These are phyloP conservation scores for Sarcophaga bullata DNA, from an alignment of 1,140 invertebrate species.

Conservation along the genomic window DNA sequence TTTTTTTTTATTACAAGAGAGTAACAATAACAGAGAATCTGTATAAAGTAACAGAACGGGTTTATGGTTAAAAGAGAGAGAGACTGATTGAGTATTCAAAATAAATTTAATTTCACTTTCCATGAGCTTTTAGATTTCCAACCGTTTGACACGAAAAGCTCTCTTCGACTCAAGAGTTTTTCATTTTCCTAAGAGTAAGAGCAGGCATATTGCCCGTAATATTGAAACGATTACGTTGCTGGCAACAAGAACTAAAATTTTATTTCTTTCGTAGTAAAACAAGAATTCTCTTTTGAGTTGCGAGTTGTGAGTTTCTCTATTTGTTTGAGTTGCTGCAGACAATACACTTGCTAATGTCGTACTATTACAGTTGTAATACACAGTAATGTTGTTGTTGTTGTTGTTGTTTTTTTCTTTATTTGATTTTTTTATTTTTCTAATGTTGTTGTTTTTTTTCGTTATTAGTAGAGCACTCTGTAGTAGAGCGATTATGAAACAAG, in stretches of 20 bases:
- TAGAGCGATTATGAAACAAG: slow-evolving; percentile 11
- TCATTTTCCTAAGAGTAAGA: no score
- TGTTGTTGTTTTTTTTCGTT: background rate
- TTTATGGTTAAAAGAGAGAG: background rate
- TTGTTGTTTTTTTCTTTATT: background rate
- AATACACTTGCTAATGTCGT: background rate
- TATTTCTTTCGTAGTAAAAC: background rate
- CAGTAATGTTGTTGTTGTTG: background rate
- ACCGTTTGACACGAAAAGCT: background rate
- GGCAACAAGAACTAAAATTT: no score
- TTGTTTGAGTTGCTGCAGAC: background rate
- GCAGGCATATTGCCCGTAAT: no score
- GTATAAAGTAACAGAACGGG: background rate
- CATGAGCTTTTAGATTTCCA: background rate
- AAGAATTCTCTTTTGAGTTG: background rate
- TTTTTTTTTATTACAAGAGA: background rate
- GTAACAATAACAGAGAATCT: slow-evolving; percentile 5
- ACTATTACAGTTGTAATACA: background rate
- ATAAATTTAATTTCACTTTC: slow-evolving; percentile 13
- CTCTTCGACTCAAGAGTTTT: slow-evolving; percentile 9
- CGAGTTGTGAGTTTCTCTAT: background rate
- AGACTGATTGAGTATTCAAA: background rate
- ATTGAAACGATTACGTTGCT: no score
- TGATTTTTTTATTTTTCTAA: background rate
- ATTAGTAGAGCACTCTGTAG: background rate